phyloP scores from a whole-genome alignment of 2,888 invertebrate genomes.

The Byasa hedistus region DNA sequence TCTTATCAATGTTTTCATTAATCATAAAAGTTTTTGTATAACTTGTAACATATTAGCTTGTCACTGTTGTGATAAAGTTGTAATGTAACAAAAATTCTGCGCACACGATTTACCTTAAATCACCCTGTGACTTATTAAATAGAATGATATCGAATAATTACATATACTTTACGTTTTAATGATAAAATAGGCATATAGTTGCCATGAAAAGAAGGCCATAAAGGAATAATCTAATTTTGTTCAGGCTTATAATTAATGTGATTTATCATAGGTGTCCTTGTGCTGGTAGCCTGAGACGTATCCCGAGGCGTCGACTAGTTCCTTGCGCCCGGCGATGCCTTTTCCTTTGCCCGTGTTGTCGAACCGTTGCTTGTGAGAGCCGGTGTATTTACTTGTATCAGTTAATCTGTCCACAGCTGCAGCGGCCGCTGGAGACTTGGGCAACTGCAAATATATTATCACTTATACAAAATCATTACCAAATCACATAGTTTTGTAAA shows the following conservation, averaged over 20 bases:
- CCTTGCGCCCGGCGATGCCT: conserved; percentile 91
- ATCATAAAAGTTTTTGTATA: not conserved
- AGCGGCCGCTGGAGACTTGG: conserved; percentile 71
- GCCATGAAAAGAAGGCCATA: not conserved
- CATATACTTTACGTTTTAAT: not conserved
- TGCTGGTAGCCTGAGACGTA: conserved; percentile 93
- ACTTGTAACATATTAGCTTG: not conserved
- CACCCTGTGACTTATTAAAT: not conserved
- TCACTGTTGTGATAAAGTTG: not conserved
- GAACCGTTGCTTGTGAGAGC: conserved; percentile 92
- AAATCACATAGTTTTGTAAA: no score
- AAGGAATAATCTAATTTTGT: not conserved
- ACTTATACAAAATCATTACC: no score
- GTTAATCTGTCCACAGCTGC: conserved; percentile 87
- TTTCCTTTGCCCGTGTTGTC: conserved; percentile 92
- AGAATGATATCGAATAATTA: not conserved
- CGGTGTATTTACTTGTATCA: conserved; percentile 92
- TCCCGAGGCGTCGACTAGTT: conserved; percentile 85
- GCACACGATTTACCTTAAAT: not conserved
- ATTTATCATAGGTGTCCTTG: conserved; percentile 86
- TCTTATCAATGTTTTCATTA: not conserved
- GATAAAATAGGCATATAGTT: not conserved
- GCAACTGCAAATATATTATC: conserved; percentile 48
- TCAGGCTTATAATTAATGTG: conserved; percentile 34
- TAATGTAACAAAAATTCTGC: not conserved